Base-by-base conservation (phyloP, 2,888 invertebrate species). In the Cremastobaeus sp. region DNA sequence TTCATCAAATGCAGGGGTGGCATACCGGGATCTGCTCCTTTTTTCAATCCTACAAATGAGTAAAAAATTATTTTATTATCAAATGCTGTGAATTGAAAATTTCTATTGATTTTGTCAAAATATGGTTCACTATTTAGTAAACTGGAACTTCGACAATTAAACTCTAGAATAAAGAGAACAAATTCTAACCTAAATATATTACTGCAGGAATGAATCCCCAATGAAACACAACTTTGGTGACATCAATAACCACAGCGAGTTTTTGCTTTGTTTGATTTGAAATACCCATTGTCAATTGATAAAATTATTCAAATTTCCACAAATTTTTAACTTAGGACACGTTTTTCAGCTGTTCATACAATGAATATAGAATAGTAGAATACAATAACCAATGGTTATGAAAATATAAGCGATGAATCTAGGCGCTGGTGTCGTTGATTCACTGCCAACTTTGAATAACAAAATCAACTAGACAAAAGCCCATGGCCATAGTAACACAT, bases 141-240 rank as follows among this genome's bases (percentile, higher is more conserved):
- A n/a, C n/a, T n/a, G n/a, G n/a, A n/a, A n/a, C n/a, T n/a, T n/a
- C n/a, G n/a, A n/a, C n/a, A n/a, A n/a, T n/a, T n/a, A n/a, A n/a
- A n/a, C n/a, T n/a, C n/a, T 8, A 25, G 25, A 25, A 25, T 25
- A 30, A 35, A 37, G 45, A 66, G 18, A 37, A 28, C 41, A 30
- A 18, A 30, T 62, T 76, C 87, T 88, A 88, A 92, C 93, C 93
- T 86, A 93, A 86, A 86, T 92, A 93, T 11, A 93, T 83, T 18
- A 93, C 91, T 32, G 91, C 89, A 0, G 93, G 93, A 68, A 93
- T 91, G 76, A 93, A 93, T 37, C 92, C 92, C 90, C 91, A 92
- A 79, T 93, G 92, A 77, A 93, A 92, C 59, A 90, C 88, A 0
- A 90, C 90, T 86, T 92, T 92, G 6, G 89, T 89, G 0, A 90